phyloP scores from a whole-genome alignment of 2,113 vertebrate species.

The Erythrocebus patas region DNA sequence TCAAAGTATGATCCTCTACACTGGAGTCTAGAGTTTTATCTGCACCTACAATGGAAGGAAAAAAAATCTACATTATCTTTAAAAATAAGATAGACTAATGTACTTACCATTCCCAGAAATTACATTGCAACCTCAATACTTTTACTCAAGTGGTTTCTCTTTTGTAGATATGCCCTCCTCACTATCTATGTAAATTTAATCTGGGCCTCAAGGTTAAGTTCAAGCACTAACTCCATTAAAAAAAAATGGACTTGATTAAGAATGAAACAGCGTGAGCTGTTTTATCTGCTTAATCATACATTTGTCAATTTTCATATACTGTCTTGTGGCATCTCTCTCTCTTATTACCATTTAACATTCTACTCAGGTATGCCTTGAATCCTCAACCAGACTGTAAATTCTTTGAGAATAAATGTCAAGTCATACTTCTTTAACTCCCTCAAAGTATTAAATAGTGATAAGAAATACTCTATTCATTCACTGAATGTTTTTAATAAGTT shows the following conservation, averaged over 20 bases:
- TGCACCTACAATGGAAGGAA: conserved; percentile 70
- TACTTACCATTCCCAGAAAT: not conserved
- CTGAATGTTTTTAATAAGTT: not conserved
- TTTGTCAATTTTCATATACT: not conserved
- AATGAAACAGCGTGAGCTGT: not conserved
- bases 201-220: not conserved
- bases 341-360: not conserved
- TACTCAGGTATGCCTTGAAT: not conserved
- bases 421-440: not conserved
- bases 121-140: not conserved
- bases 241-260: not conserved
- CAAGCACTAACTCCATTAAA: not conserved
- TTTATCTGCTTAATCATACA: not conserved
- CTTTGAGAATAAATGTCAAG: not conserved
- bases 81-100: not conserved
- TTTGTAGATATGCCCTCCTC: not conserved
- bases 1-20: conserved; percentile 78
- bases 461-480: not conserved
- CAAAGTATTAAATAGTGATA: not conserved
- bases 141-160: not conserved
- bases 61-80: not conserved
- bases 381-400: not conserved
- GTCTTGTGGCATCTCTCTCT: not conserved
- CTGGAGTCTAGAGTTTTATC: conserved; percentile 80
- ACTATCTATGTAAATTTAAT: not conserved